Evolutionary conservation across 2,113 vertebrate genomes (phyloP).

Genomic region (Vombatus ursinus): DNA sequence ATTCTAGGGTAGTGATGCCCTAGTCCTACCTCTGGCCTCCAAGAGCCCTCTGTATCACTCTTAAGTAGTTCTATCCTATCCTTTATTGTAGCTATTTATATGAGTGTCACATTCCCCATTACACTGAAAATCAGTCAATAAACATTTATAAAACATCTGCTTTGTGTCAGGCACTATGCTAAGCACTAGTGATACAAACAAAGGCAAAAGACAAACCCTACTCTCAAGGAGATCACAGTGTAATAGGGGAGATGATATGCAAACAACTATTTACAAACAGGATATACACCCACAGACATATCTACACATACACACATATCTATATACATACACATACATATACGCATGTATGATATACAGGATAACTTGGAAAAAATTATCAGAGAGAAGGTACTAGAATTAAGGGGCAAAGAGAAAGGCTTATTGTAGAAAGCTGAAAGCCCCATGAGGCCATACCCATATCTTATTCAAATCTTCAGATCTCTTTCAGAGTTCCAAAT

Average conservation of each 20-base stretch:
- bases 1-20: neutral
- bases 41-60: neutral
- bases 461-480: neutral
- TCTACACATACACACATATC: too few species aligned
- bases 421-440: neutral
- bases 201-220: neutral
- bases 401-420: neutral
- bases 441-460: neutral
- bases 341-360: too few species aligned
- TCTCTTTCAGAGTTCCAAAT: neutral
- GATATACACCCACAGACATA: neutral
- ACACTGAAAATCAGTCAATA: neutral
- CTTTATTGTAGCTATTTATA: neutral
- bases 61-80: neutral
- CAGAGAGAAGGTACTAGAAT: neutral
- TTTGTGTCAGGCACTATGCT: neutral
- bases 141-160: neutral
- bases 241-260: neutral
- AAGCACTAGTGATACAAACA: neutral
- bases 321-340: neutral
- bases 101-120: too few species aligned
- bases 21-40: neutral
- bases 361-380: neutral
- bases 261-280: neutral
- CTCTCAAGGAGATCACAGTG: neutral